A percentile compares a stretch with the other conserved stretches of the same genome.
phyloP scores from a whole-genome alignment of 2,797 vertebrate genomes.

The Anabacerthia variegaticeps region DNA sequence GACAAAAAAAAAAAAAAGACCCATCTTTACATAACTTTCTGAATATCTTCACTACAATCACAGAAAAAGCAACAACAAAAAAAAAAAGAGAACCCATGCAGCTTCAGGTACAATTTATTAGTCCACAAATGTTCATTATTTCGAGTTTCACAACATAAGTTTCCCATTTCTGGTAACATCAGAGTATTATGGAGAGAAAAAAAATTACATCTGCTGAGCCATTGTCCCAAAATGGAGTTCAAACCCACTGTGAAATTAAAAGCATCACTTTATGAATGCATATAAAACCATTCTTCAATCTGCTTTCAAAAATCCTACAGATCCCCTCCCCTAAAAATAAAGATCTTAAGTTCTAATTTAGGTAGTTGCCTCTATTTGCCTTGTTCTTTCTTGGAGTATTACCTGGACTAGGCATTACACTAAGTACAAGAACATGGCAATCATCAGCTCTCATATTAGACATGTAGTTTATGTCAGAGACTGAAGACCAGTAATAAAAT shows the following conservation, averaged over 20 bases:
- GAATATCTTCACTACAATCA: not conserved
- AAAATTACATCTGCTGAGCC: not conserved
- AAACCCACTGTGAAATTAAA: not conserved
- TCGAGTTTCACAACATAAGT: not conserved
- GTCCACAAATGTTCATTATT: not conserved
- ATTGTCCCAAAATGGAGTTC: accelerated
- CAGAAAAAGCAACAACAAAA: not conserved
- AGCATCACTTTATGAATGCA: not conserved
- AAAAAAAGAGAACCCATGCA: not conserved
- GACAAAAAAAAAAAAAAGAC: not conserved
- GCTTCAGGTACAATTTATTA: not conserved
- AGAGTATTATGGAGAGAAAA: not conserved
- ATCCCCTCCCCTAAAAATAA: not conserved
- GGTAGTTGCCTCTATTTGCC: not conserved
- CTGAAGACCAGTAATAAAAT: not conserved
- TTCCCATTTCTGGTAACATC: not conserved
- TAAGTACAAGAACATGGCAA: not conserved
- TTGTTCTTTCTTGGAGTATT: not conserved
- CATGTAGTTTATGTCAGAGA: not conserved
- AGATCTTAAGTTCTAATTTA: not conserved
- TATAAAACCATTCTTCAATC: not conserved
- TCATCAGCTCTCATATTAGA: not conserved
- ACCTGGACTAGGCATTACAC: not conserved
- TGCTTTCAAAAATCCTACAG: not conserved
- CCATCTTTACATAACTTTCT: not conserved